phyloP scores from a whole-genome alignment of 2,113 vertebrate species.

The Pleuronectes platessa region DNA sequence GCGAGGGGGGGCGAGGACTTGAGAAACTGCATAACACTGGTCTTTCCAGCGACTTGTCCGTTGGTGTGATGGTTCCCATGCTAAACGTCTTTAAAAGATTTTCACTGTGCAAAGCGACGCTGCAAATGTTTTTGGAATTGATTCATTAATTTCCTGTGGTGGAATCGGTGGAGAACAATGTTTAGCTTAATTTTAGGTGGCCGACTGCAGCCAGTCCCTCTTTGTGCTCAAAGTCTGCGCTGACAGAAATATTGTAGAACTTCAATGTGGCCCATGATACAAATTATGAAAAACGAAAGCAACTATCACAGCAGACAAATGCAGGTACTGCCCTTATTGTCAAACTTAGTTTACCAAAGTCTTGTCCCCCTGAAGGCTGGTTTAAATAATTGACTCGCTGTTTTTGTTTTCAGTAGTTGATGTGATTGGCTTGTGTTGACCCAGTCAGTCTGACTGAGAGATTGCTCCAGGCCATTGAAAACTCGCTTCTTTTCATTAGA shows the following conservation, averaged over 20 bases:
- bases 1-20: constrained; percentile 4
- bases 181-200: not conserved
- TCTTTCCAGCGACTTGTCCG: constrained; percentile 43
- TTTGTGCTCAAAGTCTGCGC: not conserved
- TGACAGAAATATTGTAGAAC: not conserved
- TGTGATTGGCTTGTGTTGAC: constrained; percentile 43
- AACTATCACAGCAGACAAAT: constrained; percentile 44
- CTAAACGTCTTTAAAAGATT: constrained; percentile 32
- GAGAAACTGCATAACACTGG: constrained; percentile 59
- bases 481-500: constrained; percentile 51
- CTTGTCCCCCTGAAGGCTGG: constrained; percentile 29
- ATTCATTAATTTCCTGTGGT: not conserved
- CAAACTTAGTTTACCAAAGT: constrained; percentile 62
- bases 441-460: constrained; percentile 27
- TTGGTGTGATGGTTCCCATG: constrained; percentile 39
- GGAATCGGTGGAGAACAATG: not conserved
- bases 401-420: constrained; percentile 27
- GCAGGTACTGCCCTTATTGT: constrained; percentile 54
- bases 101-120: constrained; percentile 54
- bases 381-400: constrained; percentile 18
- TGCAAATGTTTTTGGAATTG: constrained; percentile 22
- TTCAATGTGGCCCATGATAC: constrained; percentile 30
- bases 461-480: constrained; percentile 35
- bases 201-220: constrained; percentile 7
- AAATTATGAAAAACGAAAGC: constrained; percentile 34